Evolutionary conservation across 2,888 invertebrate species (phyloP), one percentile per base, ranked within the genome.

Genomic region (Stenichneumon culpator): DNA sequence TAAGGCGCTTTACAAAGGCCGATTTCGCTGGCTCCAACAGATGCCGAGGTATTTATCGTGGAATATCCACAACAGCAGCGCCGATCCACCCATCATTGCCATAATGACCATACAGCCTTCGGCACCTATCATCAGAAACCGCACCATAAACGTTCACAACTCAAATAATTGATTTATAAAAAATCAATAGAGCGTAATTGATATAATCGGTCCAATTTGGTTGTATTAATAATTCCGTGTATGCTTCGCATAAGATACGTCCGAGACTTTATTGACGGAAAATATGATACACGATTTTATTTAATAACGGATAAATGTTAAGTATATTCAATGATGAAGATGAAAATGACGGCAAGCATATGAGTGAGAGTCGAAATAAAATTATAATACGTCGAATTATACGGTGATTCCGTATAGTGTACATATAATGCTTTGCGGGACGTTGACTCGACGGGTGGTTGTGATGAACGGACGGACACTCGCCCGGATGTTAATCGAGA

Each of bases 401-500:
- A 54, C 69, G 63, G 54, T 32, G 36, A 65, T 75, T 44, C 47
- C 50, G 52, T 63, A 67, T 19, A 28, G 19, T 19, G 39, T 67
- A 57, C 32, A 32, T 19, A 28, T 57, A 80, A 19, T 14, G 72
- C 47, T 78, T 79, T 57, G 63, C 36, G 57, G 67, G 60, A 69
- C 75, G 60, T 70, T 32, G 47, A 75, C 79, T 82, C 82, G 79
- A 73, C 85, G 82, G 79, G 85, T 82, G 85, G 82, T 79, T 85
- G 70, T 28, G 68, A 85, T 70, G 79, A 79, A 79, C 68, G 11
- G 60, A 73, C 75, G 44, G 28, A 63, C 85, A 75, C 68, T 60
- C 78, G 79, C 57, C 82, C 79, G 85, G 85, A 85, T 85, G 85
- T 85, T 85, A 85, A 85, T 85, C 85, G 82, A 82, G 79, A 79